Conservation (phyloP, 2,888 invertebrate species). For the Drosophila villosipedis region DNA sequence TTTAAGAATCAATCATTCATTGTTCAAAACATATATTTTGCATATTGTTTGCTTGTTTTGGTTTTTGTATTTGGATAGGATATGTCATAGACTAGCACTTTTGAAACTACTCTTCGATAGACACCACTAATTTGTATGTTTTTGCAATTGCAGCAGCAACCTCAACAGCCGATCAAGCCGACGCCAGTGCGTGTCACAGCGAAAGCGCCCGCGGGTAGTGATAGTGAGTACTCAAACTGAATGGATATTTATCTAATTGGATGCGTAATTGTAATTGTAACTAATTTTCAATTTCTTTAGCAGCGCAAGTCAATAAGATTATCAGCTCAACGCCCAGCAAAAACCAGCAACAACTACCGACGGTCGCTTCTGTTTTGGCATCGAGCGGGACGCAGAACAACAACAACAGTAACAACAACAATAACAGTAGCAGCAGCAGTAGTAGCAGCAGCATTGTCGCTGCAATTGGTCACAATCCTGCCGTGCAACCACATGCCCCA, state of each 20-base stretch:
- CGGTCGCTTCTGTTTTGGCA: conserved; percentile 81
- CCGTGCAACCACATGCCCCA: conserved; percentile 82
- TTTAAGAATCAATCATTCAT: not conserved
- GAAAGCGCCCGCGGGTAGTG: conserved; percentile 86
- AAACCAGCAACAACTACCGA: conserved; percentile 80
- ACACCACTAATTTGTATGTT: not conserved
- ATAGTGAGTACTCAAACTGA: conserved; percentile 76
- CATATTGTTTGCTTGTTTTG: not conserved
- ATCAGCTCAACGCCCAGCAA: conserved; percentile 86
- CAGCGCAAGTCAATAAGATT: conserved; percentile 80
- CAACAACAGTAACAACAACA: conserved; percentile 39
- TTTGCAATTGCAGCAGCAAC: conserved; percentile 50
- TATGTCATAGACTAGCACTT: not conserved
- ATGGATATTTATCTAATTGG: not conserved
- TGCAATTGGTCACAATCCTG: conserved; percentile 74
- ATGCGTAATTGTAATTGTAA: conserved; percentile 4
- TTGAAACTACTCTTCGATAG: not conserved
- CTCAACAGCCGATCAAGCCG: conserved; percentile 92
- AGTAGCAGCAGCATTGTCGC: conserved; percentile 56
- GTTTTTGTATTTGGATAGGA: not conserved
- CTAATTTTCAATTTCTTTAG: not conserved
- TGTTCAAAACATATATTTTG: not conserved
- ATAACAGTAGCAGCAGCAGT: conserved; percentile 54
- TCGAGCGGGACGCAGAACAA: conserved; percentile 49
- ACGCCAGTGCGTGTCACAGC: conserved; percentile 90